Base-by-base conservation (phyloP, 2,797 vertebrate species). In the Falco berigora region DNA sequence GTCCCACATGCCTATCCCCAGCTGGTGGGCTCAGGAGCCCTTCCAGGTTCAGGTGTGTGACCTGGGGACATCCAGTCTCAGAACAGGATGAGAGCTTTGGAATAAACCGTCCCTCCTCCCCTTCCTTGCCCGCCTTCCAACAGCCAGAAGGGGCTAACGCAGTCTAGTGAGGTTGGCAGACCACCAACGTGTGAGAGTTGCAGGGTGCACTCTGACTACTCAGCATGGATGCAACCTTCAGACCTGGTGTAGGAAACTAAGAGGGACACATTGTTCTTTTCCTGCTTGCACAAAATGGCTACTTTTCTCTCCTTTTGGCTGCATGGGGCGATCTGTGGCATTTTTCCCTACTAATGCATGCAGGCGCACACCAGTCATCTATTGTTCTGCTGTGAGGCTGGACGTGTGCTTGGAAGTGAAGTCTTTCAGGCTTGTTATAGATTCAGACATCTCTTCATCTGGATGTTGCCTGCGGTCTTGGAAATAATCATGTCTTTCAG, bases 401-500 rank as follows among this genome's bases (percentile, higher is more conserved):
- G 84, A 50, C 0, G 0, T 73, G 72, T 19, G 30, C 64, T 91
- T 58, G 68, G 69, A 88, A 92, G 64, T 23, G 58, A 84, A 94
- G 50, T 42, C 85, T 91, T 86, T 53, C 87, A 81, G 79, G 73
- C 69, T 91, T 38, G 86, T 94, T 95, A 95, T 15, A 79, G 79
- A 94, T 94, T 84, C 96, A 94, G 91, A 90, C 87, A 90, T 88
- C 85, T 96, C 91, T 90, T 92, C 91, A 92, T 93, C 86, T 90
- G 68, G 58, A 68, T 79, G 73, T 83, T 96, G 91, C 92, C 89
- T 86, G 87, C 28, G 7, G 94, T 88, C 85, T 68, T 90, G 90
- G 85, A 96, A 94, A 96, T 84, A 91, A 96, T 95, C 66, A 28
- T 77, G 82, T 88, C 91, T 96, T 95, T 96, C 82, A 81, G 89